Percentiles rank a stretch among this genome's conserved stretches.
Evolutionary conservation across 2,797 vertebrate species (phyloP).

Genomic region (Leuciscus waleckii): DNA sequence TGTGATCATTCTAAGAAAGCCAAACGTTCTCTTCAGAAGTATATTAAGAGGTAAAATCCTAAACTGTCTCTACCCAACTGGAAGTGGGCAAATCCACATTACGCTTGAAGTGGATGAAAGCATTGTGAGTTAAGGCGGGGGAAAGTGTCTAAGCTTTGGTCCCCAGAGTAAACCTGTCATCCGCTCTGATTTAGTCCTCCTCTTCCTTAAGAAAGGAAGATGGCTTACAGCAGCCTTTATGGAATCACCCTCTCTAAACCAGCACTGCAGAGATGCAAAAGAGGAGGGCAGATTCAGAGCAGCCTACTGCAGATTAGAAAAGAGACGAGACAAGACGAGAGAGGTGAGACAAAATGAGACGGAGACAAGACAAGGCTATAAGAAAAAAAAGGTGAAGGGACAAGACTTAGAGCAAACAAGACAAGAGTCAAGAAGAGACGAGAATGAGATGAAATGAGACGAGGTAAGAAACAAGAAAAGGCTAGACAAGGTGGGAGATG

Average conservation of each 20-base stretch:
- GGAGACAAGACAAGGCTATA: background rate
- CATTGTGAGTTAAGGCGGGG: slow-evolving; percentile 1
- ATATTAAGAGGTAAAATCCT: background rate
- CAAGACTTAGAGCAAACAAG: background rate
- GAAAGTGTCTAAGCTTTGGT: slow-evolving; percentile 8
- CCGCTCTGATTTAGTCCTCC: slow-evolving; percentile 22
- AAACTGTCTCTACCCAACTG: background rate
- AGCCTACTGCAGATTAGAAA: background rate
- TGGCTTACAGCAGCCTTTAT: slow-evolving; percentile 13
- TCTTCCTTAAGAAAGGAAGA: slow-evolving; percentile 20
- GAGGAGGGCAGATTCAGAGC: slow-evolving; percentile 1
- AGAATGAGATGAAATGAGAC: background rate
- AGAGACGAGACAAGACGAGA: background rate
- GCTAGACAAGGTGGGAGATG: background rate
- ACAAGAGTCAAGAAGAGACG: background rate
- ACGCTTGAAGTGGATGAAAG: slow-evolving; percentile 13
- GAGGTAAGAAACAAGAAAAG: background rate
- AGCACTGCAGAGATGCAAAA: slow-evolving; percentile 46
- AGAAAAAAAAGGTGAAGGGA: background rate
- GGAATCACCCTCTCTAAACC: slow-evolving; percentile 24
- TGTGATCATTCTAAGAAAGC: background rate
- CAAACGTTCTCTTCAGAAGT: background rate
- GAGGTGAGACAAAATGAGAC: background rate
- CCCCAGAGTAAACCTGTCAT: slow-evolving; percentile 37
- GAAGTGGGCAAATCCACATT: slow-evolving; percentile 3